These are phyloP conservation scores for Megalops cyprinoides DNA, from an alignment of 2,797 vertebrate genomes.

Conservation along the genomic window DNA sequence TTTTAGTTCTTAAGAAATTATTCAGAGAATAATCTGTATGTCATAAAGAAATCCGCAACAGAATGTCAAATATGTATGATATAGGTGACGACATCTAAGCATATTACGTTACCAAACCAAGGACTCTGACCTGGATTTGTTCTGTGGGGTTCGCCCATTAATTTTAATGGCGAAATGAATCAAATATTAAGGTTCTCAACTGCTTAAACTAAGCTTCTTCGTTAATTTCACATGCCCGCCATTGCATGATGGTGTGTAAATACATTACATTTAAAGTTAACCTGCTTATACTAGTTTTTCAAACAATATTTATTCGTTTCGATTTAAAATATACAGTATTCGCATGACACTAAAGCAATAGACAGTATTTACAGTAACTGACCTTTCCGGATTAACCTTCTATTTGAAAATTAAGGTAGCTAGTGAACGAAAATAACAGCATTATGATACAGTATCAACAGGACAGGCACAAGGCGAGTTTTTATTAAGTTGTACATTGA, in stretches of 20 bases:
- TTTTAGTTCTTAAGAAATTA: too few relatives aligned
- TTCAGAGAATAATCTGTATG: too few relatives aligned
- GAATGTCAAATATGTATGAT: slow-evolving; percentile 7
- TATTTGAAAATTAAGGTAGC: too few relatives aligned
- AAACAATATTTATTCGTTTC: slow-evolving; percentile 7
- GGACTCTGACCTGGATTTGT: neutral
- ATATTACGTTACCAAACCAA: slow-evolving; percentile 8
- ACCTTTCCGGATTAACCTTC: too few relatives aligned
- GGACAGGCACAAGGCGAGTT: too few relatives aligned
- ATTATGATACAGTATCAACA: too few relatives aligned
- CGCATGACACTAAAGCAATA: neutral
- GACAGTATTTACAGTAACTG: slow-evolving; percentile 1
- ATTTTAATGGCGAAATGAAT: neutral
- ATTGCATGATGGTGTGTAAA: slow-evolving; percentile 14
- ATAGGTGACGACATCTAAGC: neutral
- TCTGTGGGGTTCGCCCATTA: too few relatives aligned
- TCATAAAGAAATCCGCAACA: too few relatives aligned
- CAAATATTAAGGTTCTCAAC: neutral
- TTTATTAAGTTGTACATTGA: too few relatives aligned
- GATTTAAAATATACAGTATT: neutral
- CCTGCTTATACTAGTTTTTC: slow-evolving; percentile 5
- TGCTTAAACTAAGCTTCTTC: neutral
- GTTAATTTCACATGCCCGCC: slow-evolving; percentile 1
- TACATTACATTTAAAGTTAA: neutral
- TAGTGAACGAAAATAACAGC: too few relatives aligned